Base-by-base conservation (phyloP, 2,888 invertebrate species). In the Eupithecia centaureata region DNA sequence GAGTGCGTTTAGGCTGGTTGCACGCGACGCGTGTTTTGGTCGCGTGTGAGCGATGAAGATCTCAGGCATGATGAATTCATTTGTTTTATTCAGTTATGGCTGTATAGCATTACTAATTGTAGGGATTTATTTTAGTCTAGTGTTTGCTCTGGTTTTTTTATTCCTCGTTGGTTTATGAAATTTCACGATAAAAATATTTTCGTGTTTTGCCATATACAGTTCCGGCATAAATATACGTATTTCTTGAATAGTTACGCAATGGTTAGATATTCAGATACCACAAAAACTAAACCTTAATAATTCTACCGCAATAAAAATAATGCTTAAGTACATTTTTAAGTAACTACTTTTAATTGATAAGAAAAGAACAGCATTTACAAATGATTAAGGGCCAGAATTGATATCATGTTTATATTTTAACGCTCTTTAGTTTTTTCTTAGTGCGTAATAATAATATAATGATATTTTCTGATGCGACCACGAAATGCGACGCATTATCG, bases 1-100 rank as follows among this genome's bases (percentile, higher is more conserved):
- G 18, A 84, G 80, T 86, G 86, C 87, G 87, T 82, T 71, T 68
- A 73, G 71, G 79, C 82, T 85, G 83, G 85, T 78, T 76, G 79
- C 33, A 73, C 76, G 61, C 79, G 76, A 76, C 83, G 76, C 66
- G 75, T 74, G 77, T 52, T 13, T 47, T 32, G 18, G 42, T 56
- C 54, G 54, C 59, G 59, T 52, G 59, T 22, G 32, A n/a, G 5
- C n/a, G 61, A 33, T 33, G 15, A 13, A 33, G 12, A 52, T 52
- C 33, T 28, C 57, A 38, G 7, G 10, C n/a, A 33, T 63, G 32
- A 56, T 63, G 38, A 47, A 56, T 63, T 56, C 22, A 51, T 51
- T 27, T 33, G 32, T 32, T 33, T 32, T 57, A 57, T 57, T 57
- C 32, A 12, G 57, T 57, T 57, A 33, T 30, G 18, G 32, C 28